Percentiles rank a stretch among this genome's conserved stretches.
These are phyloP conservation scores for Trichonephila clavata DNA, from an alignment of 1,140 invertebrate genomes.

Conservation along the genomic window DNA sequence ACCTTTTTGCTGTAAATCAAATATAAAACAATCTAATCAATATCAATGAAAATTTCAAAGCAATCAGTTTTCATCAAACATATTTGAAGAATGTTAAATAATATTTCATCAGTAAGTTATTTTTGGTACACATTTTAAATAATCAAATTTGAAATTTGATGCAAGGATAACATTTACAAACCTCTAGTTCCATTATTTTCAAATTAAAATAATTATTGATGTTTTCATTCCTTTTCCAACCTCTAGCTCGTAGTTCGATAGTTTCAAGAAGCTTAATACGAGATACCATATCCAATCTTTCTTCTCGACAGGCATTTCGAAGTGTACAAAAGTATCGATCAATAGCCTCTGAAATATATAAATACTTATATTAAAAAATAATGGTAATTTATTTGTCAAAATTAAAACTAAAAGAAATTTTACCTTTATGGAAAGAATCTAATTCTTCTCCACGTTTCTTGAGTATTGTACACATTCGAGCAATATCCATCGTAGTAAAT, in stretches of 20 bases:
- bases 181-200: conserved; percentile 88
- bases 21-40: not conserved
- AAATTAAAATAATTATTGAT: conserved; percentile 91
- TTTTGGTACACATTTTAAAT: too few species aligned
- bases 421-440: conserved; percentile 88
- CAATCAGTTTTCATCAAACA: not conserved
- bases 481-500: conserved; percentile 79
- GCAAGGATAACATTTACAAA: conserved; percentile 78
- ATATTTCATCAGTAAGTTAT: too few species aligned
- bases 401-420: not conserved
- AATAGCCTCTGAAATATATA: conserved; percentile 83
- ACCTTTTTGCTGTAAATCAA: conserved; percentile 33
- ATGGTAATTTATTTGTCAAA: not conserved
- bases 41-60: not conserved
- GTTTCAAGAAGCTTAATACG: conserved; percentile 92
- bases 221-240: conserved; percentile 90
- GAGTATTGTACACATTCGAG: conserved; percentile 86
- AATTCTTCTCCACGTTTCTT: conserved; percentile 88
- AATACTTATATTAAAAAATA: too few species aligned
- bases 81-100: too few species aligned
- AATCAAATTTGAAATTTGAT: conserved; percentile 25
- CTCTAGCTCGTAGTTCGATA: conserved; percentile 92
- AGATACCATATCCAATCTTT: conserved; percentile 89
- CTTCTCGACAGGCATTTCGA: conserved; percentile 90
- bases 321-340: conserved; percentile 90